phyloP scores from a whole-genome alignment of 2,888 invertebrate species.

The Sceliomorpha sp. region DNA sequence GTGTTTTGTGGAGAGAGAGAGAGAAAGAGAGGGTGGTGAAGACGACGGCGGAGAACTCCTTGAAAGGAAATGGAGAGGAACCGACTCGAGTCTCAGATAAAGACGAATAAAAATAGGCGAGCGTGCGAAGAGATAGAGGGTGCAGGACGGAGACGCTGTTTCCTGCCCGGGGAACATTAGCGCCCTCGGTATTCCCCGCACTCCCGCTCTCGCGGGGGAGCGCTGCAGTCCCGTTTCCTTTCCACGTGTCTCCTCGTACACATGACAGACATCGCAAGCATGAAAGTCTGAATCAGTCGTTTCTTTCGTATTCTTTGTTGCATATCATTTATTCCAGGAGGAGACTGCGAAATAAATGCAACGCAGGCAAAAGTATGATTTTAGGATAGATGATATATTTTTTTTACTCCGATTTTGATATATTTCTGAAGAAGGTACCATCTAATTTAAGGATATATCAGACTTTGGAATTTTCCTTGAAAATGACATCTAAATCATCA shows the following conservation, averaged over 20 bases:
- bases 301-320: slow-evolving; percentile 17
- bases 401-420: slow-evolving; percentile 26
- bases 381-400: slow-evolving; percentile 26
- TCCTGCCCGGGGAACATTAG: slow-evolving; percentile 80
- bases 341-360: slow-evolving; percentile 11
- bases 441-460: slow-evolving; percentile 43
- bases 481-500: too few species aligned
- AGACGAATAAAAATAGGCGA: slow-evolving; percentile 80
- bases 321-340: slow-evolving; percentile 29
- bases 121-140: slow-evolving; percentile 74
- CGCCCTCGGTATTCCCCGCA: slow-evolving; percentile 75
- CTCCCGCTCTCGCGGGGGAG: slow-evolving; percentile 45
- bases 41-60: slow-evolving; percentile 67
- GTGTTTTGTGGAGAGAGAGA: slow-evolving; percentile 36
- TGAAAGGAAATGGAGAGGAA: slow-evolving; percentile 80
- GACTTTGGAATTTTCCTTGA: too few species aligned
- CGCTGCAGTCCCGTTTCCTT: slow-evolving; percentile 39
- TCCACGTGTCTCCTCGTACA: slow-evolving; percentile 47
- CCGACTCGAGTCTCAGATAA: slow-evolving; percentile 80
- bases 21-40: slow-evolving; percentile 28
- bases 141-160: slow-evolving; percentile 78
- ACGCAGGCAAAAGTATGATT: slow-evolving; percentile 2
- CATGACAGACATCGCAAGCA: slow-evolving; percentile 62
- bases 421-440: slow-evolving; percentile 26
- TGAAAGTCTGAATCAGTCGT: slow-evolving; percentile 4